Base-by-base conservation (phyloP, 2,888 invertebrate species). In the Meteorus colon region DNA sequence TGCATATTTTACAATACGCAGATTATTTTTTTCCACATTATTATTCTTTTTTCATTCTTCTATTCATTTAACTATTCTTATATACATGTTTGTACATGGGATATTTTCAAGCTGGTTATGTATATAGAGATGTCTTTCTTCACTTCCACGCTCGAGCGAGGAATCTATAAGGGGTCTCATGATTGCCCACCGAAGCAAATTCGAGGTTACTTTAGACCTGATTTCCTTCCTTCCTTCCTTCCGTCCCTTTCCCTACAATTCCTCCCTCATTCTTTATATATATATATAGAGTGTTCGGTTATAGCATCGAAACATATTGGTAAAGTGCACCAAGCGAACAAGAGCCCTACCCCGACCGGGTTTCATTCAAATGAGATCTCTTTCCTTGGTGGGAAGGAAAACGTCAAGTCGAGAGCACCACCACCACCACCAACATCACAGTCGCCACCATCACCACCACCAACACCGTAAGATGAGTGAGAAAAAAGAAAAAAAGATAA, bases 321-420 rank as follows among this genome's bases (percentile, higher is more conserved):
- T 71, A 67, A 72, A 68, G 69, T 45, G 73, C 71, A 80, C 73
- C 45, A 74, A 75, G 66, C 79, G 77, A 78, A 74, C 76, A 81
- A 59, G 74, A 71, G 68, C 75, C 79, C 78, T 24, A 16, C 16
- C 55, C n/a, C 19, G 19, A 55, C 81, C 81, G 82, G 82, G 82
- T 84, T 84, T 85, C 85, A 86, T 87, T 85, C 84, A 87, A 88
- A 87, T 87, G 85, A 87, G 86, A 87, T 87, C 81, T 83, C 71
- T 74, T 73, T 34, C 70, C 51, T 27, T 65, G 60, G 74, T 51
- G 77, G 19, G 41, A 73, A 60, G 68, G 78, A 68, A 66, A 74
- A 74, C 73, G 62, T 66, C 73, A 71, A 69, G 59, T 66, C 45
- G 48, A 19, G n/a, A 55, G 55, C 55, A 6, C 24, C 19, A 55